Percentiles rank a stretch among this genome's conserved stretches.
Conservation (phyloP, 1,140 invertebrate species). For the Centruroides vittatus region DNA sequence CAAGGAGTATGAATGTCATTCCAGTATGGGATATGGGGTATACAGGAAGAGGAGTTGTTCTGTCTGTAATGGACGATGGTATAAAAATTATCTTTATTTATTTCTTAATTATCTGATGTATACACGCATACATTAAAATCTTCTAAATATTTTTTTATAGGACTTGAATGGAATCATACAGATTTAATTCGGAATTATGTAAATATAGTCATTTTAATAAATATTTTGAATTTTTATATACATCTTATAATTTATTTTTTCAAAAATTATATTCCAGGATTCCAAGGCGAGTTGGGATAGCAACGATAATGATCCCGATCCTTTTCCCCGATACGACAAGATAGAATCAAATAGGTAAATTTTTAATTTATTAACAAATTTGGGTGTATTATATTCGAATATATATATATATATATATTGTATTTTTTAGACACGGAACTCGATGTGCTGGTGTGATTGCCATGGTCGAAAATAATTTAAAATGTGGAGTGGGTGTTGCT, state of each 20-base stretch:
- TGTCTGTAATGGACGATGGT: constrained; percentile 91
- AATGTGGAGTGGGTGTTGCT: constrained; percentile 82
- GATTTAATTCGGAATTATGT: constrained; percentile 28
- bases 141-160: constrained; percentile 23
- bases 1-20: constrained; percentile 28
- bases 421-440: constrained; percentile 34
- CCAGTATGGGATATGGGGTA: constrained; percentile 83
- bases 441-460: constrained; percentile 49
- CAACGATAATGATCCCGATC: constrained; percentile 57
- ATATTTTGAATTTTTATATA: background rate
- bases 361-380: too few relatives aligned
- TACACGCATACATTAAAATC: too few relatives aligned
- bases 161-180: constrained; percentile 29
- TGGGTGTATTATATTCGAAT: too few relatives aligned
- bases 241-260: background rate
- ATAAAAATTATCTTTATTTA: constrained; percentile 11
- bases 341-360: constrained; percentile 57
- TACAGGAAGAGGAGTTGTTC: constrained; percentile 81
- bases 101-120: too few relatives aligned
- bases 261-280: constrained; percentile 38
- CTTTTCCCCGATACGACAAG: constrained; percentile 65
- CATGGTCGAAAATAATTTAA: constrained; percentile 79
- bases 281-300: constrained; percentile 53
- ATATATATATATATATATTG: too few relatives aligned
- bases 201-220: constrained; percentile 36